phyloP scores from a whole-genome alignment of 2,113 vertebrate species.

The Nannospalax galili region DNA sequence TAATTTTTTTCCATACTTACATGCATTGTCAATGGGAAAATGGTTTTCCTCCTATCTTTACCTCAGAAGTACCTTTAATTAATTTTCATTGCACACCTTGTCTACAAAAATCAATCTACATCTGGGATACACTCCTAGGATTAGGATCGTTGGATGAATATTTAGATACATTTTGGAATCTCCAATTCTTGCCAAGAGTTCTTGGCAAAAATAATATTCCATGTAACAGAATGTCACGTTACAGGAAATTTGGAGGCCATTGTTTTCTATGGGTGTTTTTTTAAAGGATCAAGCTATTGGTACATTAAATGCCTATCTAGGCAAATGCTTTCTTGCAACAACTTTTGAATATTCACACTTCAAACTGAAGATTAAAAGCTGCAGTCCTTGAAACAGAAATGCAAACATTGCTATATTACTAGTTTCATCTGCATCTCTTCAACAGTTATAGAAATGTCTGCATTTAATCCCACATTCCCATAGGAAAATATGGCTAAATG shows the following conservation, averaged over 20 bases:
- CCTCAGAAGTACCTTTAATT: not conserved
- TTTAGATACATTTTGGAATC: not conserved
- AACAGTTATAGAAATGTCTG: not conserved
- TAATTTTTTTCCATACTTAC: not conserved
- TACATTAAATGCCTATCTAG: not conserved
- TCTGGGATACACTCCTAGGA: not conserved
- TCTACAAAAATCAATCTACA: not conserved
- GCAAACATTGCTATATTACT: not conserved
- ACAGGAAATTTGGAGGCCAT: not conserved
- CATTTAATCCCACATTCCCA: not conserved
- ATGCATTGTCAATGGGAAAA: not conserved
- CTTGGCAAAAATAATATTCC: constrained; percentile 8
- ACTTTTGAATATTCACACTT: not conserved
- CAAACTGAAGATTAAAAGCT: not conserved
- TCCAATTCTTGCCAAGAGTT: not conserved
- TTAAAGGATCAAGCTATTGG: not conserved
- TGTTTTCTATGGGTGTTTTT: not conserved
- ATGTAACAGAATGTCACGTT: not conserved
- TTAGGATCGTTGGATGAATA: not conserved
- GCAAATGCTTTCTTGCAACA: not conserved
- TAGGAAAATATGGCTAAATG: not conserved
- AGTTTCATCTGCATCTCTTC: not conserved
- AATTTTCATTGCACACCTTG: not conserved
- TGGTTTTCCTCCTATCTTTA: not conserved
- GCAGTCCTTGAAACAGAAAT: constrained; percentile 16